Conservation (phyloP, 2,888 invertebrate species). For the Melanotus villosus region DNA sequence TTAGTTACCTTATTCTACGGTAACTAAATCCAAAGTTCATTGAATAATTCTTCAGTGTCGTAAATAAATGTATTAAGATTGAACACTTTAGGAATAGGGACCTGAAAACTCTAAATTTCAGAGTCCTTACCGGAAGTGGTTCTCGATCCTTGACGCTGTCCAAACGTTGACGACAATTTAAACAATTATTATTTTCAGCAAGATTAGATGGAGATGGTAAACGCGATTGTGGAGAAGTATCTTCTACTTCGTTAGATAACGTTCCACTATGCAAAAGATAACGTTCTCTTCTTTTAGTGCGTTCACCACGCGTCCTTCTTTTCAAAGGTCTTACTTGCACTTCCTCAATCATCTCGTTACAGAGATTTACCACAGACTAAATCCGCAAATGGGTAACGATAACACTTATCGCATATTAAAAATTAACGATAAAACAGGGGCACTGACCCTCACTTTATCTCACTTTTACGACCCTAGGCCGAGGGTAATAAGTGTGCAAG, state of each 20-base stretch:
- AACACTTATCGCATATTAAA: not conserved
- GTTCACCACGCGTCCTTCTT: constrained; percentile 62
- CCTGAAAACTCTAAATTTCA: too few relatives aligned
- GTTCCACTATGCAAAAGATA: constrained; percentile 54
- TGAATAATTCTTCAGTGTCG: too few relatives aligned
- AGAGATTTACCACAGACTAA: constrained; percentile 18
- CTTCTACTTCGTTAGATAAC: not conserved
- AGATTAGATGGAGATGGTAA: not conserved
- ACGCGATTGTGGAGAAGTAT: not conserved
- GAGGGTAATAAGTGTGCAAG: constrained; percentile 24
- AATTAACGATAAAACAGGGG: not conserved
- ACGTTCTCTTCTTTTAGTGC: constrained; percentile 62
- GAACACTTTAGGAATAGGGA: too few relatives aligned
- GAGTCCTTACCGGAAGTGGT: constrained; percentile 6
- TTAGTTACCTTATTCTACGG: too few relatives aligned
- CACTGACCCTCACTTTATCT: constrained; percentile 38
- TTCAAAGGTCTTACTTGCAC: constrained; percentile 56
- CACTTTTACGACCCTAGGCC: constrained; percentile 46
- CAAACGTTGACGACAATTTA: constrained; percentile 5
- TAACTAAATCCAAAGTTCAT: too few relatives aligned
- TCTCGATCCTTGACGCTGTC: not conserved
- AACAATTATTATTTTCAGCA: constrained; percentile 11
- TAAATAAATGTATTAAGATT: too few relatives aligned
- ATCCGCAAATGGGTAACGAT: constrained; percentile 34
- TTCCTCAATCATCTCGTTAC: constrained; percentile 58